phyloP scores from a whole-genome alignment of 1,140 invertebrate species.

The Aradophagus sp. region DNA sequence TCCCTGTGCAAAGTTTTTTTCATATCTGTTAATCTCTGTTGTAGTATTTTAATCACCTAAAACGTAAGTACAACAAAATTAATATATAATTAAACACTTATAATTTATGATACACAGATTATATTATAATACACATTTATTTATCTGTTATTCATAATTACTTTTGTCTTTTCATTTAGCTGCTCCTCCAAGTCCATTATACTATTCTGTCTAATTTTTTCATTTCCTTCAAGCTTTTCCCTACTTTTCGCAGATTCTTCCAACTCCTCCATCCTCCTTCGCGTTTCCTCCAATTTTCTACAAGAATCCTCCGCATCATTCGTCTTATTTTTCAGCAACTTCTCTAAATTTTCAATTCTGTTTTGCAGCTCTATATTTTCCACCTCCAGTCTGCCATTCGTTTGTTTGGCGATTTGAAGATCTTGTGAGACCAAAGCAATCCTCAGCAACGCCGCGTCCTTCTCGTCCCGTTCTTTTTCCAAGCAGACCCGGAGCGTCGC shows the following conservation, averaged over 20 bases:
- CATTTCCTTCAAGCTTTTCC: constrained; percentile 73
- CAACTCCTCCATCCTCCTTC: constrained; percentile 72
- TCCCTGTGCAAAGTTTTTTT: constrained; percentile 93
- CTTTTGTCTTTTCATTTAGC: constrained; percentile 79
- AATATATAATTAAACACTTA: neutral
- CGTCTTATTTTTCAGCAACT: constrained; percentile 60
- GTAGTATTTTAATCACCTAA: constrained; percentile 90
- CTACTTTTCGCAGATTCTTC: constrained; percentile 70
- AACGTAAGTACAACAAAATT: constrained; percentile 17
- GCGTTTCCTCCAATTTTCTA: constrained; percentile 72
- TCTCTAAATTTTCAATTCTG: constrained; percentile 65
- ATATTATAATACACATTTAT: neutral
- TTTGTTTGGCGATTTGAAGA: constrained; percentile 82
- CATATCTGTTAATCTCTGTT: constrained; percentile 89
- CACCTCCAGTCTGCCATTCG: constrained; percentile 79
- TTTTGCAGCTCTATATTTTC: constrained; percentile 74
- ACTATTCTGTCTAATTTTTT: constrained; percentile 77
- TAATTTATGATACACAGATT: neutral
- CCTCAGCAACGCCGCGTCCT: constrained; percentile 83
- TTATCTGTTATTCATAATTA: constrained; percentile 23
- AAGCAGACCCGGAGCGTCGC: constrained; percentile 63
- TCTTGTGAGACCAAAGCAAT: constrained; percentile 90
- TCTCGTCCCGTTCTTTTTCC: constrained; percentile 80
- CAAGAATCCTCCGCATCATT: constrained; percentile 76
- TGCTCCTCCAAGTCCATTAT: constrained; percentile 83